phyloP scores from a whole-genome alignment of 1,140 invertebrate genomes.

The Artemia franciscana region DNA sequence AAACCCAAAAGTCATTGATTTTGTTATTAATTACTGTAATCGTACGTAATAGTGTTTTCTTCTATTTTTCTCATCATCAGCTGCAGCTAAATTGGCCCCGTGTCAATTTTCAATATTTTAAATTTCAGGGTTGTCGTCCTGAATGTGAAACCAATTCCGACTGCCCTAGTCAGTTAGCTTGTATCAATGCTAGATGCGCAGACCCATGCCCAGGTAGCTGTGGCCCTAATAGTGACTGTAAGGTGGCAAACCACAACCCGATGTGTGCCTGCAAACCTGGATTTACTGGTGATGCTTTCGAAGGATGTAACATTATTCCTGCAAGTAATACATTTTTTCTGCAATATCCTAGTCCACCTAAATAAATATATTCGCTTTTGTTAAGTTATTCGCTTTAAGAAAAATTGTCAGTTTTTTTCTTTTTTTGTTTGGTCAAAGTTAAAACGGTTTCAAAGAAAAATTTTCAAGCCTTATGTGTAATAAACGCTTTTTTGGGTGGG shows the following conservation, averaged over 20 bases:
- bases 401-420: no score
- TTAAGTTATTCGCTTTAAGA: slow-evolving; percentile 17
- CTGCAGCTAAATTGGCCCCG: neutral
- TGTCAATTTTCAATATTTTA: slow-evolving; percentile 2
- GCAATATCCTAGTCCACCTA: slow-evolving; percentile 3
- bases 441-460: no score
- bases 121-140: slow-evolving; percentile 28
- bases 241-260: slow-evolving; percentile 8
- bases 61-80: neutral
- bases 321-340: slow-evolving; percentile 5
- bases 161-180: slow-evolving; percentile 52
- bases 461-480: no score
- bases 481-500: no score
- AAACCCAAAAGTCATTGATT: no score
- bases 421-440: no score
- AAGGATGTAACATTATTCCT: slow-evolving; percentile 20
- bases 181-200: slow-evolving; percentile 50
- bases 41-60: no score
- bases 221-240: slow-evolving; percentile 16
- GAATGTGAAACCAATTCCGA: slow-evolving; percentile 45
- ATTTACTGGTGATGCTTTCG: slow-evolving; percentile 42
- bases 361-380: slow-evolving; percentile 2
- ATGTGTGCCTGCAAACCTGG: slow-evolving; percentile 30
- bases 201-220: slow-evolving; percentile 54
- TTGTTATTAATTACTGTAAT: no score